A percentile compares a stretch with the other conserved stretches of the same genome.
phyloP scores from a whole-genome alignment of 30 jellyfish, hydroid and myxozoan genomes.

The Hydractinia symbiolongicarpus region DNA sequence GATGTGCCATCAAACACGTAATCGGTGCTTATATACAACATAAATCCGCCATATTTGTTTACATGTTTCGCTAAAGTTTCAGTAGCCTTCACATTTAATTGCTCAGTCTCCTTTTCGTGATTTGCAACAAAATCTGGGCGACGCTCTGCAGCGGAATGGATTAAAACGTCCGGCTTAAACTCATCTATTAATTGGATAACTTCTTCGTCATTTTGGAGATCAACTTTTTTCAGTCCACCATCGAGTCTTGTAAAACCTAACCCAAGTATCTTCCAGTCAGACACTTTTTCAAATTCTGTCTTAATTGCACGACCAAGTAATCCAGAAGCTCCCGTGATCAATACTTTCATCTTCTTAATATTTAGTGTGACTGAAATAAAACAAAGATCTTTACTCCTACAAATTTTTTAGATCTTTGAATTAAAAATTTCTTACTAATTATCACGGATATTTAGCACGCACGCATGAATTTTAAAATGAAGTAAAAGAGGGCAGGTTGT shows the following conservation, averaged over 20 bases:
- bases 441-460: too few relatives aligned
- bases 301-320: conserved; percentile 78
- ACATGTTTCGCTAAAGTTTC: conserved; percentile 43
- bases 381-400: too few relatives aligned
- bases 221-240: conserved; percentile 42
- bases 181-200: conserved; percentile 26
- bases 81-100: conserved; percentile 54
- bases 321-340: conserved; percentile 85
- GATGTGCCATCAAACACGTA: conserved; percentile 78
- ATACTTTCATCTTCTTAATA: conserved; percentile 7
- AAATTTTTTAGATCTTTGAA: too few relatives aligned
- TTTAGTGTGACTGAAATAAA: background rate
- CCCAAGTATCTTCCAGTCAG: conserved; percentile 63
- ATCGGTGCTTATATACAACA: conserved; percentile 73
- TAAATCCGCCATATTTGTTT: conserved; percentile 38
- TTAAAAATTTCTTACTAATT: too few relatives aligned
- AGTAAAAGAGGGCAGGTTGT: too few relatives aligned
- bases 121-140: conserved; percentile 66
- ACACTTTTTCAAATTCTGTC: conserved; percentile 30
- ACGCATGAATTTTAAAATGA: too few relatives aligned
- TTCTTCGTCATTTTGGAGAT: conserved; percentile 49
- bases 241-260: conserved; percentile 55
- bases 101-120: conserved; percentile 39
- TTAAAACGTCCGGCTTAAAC: conserved; percentile 47
- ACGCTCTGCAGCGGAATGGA: conserved; percentile 84